Percentiles rank a stretch among this genome's conserved stretches.
These are phyloP conservation scores for Microtus richardsoni DNA, from an alignment of 2,113 vertebrate genomes.

Conservation along the genomic window DNA sequence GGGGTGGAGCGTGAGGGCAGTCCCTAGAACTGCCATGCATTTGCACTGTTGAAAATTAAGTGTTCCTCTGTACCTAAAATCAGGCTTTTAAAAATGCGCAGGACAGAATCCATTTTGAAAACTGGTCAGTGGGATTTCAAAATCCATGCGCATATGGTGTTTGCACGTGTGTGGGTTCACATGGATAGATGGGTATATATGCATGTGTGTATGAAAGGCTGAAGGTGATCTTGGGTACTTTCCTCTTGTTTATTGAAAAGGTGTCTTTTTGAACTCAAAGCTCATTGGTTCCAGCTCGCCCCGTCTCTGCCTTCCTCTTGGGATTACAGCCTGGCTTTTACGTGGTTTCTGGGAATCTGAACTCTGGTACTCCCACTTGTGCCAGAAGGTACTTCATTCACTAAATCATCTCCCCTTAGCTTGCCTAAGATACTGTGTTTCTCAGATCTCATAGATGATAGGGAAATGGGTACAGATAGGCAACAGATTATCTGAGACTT, in stretches of 20 bases:
- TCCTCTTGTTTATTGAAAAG: neutral
- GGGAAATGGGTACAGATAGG: neutral
- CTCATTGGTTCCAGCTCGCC: neutral
- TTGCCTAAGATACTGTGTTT: neutral
- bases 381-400: neutral
- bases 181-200: neutral
- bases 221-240: neutral
- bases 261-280: neutral
- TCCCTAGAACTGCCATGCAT: fast-evolving
- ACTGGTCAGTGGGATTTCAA: neutral
- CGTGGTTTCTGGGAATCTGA: neutral
- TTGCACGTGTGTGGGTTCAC: too few relatives aligned
- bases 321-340: neutral
- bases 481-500: neutral
- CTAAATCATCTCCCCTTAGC: neutral
- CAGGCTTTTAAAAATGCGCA: neutral
- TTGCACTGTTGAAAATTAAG: neutral
- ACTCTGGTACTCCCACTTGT: neutral
- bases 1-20: too few relatives aligned
- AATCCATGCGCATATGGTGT: neutral
- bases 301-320: neutral
- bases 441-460: neutral
- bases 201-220: too few relatives aligned
- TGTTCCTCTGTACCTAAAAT: neutral
- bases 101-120: neutral